These are phyloP conservation scores for Epistrophe grossulariae DNA, from an alignment of 2,888 invertebrate genomes.

Conservation along the genomic window DNA sequence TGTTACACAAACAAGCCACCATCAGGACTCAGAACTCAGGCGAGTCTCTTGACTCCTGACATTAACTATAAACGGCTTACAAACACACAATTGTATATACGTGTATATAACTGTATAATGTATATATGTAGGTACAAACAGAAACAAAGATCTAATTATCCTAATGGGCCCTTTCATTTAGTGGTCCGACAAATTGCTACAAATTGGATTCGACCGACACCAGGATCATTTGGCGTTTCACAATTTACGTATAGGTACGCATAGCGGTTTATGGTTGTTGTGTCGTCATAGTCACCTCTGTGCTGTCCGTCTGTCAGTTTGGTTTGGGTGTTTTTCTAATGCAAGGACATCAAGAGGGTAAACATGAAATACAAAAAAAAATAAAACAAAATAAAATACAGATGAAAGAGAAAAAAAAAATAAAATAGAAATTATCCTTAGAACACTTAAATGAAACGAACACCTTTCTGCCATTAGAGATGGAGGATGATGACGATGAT, in stretches of 20 bases:
- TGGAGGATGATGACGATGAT: slow-evolving; percentile 37
- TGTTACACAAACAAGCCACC: slow-evolving; percentile 26
- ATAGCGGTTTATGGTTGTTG: slow-evolving; percentile 71
- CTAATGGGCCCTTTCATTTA: slow-evolving; percentile 76
- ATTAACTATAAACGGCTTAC: slow-evolving; percentile 44
- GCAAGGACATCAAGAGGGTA: slow-evolving; percentile 54
- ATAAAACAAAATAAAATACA: slow-evolving; percentile 26
- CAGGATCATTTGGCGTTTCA: slow-evolving; percentile 75
- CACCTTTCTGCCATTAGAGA: slow-evolving; percentile 64
- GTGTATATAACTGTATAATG: not conserved
- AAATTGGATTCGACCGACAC: slow-evolving; percentile 76
- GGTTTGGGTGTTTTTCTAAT: slow-evolving; percentile 48
- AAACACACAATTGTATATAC: slow-evolving; percentile 48
- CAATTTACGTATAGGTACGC: slow-evolving; percentile 72
- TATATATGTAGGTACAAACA: too few species aligned
- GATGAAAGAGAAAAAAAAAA: slow-evolving; percentile 27
- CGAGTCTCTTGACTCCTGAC: slow-evolving; percentile 23
- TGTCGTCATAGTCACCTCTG: slow-evolving; percentile 53
- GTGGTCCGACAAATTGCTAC: slow-evolving; percentile 76
- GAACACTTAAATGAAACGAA: slow-evolving; percentile 75
- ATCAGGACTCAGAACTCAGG: slow-evolving; percentile 15
- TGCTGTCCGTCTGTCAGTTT: slow-evolving; percentile 59
- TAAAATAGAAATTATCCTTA: slow-evolving; percentile 73
- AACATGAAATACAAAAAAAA: slow-evolving; percentile 30
- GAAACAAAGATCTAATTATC: slow-evolving; percentile 76